Evolutionary conservation across 1,140 invertebrate genomes (phyloP).

Genomic region (Eumeta japonica): DNA sequence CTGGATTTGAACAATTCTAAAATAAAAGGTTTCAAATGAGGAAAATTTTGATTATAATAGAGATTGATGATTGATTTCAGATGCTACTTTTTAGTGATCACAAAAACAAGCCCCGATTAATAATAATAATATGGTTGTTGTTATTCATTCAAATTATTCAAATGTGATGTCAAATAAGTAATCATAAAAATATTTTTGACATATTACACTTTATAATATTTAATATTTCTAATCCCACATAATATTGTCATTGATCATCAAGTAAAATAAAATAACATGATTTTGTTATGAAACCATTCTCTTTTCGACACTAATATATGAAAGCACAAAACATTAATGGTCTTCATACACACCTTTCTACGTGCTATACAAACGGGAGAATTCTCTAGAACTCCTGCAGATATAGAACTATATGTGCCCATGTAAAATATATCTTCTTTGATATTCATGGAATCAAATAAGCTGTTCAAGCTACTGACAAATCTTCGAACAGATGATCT

Average conservation of each 20-base stretch:
- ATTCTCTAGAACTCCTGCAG: conserved; percentile 63
- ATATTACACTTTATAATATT: too few relatives aligned
- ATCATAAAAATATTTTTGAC: too few relatives aligned
- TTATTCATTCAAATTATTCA: too few relatives aligned
- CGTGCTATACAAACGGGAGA: conserved; percentile 53
- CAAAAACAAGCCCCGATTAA: conserved; percentile 5
- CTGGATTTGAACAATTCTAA: conserved; percentile 55
- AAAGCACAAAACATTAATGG: background rate
- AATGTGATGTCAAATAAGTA: conserved; percentile 1
- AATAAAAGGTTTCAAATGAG: conserved; percentile 11
- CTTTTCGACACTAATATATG: too few relatives aligned
- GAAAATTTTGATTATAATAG: too few relatives aligned
- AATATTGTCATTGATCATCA: too few relatives aligned
- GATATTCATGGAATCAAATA: conserved; percentile 61
- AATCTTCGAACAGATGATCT: conserved; percentile 39
- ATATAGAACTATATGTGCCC: conserved; percentile 62
- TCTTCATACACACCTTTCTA: conserved; percentile 52
- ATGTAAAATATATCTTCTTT: conserved; percentile 67
- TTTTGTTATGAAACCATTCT: too few relatives aligned
- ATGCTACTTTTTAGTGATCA: conserved; percentile 4
- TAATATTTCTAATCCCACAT: too few relatives aligned
- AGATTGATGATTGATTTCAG: conserved; percentile 4
- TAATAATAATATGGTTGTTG: conserved; percentile 1
- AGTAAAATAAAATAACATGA: too few relatives aligned
- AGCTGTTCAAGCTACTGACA: conserved; percentile 59